Evolutionary conservation across 2,888 invertebrate species (phyloP).

Genomic region (Mesorhabditis sp.): DNA sequence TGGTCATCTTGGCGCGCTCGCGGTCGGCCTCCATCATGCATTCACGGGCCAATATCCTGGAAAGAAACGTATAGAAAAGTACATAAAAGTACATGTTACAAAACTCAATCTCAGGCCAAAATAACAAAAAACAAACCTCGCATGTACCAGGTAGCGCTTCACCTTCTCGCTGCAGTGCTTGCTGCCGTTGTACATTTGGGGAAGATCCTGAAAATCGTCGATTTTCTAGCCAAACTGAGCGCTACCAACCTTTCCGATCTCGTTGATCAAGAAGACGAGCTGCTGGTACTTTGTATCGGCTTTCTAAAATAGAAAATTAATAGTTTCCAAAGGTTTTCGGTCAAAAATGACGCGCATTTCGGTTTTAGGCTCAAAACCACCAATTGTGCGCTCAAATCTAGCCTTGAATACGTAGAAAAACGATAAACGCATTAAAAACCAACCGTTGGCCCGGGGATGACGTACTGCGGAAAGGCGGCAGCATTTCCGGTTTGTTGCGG

Average conservation of each 20-base stretch:
- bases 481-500: not conserved
- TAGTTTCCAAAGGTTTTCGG: too few relatives aligned
- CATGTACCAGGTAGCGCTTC: not conserved
- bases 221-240: not conserved
- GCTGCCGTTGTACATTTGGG: not conserved
- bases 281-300: not conserved
- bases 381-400: not conserved
- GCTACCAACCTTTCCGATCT: not conserved
- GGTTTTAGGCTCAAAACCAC: too few relatives aligned
- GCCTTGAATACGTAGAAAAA: too few relatives aligned
- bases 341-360: too few relatives aligned
- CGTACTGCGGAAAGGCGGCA: not conserved
- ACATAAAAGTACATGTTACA: too few relatives aligned
- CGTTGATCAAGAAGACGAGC: not conserved
- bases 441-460: not conserved
- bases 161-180: not conserved
- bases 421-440: too few relatives aligned
- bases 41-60: not conserved
- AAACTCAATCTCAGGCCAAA: not conserved
- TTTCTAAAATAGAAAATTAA: not conserved
- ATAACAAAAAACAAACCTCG: not conserved
- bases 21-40: constrained; percentile 5
- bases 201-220: not conserved
- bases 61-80: not conserved
- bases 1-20: not conserved